Percentiles rank a stretch among this genome's conserved stretches.
Conservation (phyloP, 2,113 vertebrate species). For the Gobio gobio region DNA sequence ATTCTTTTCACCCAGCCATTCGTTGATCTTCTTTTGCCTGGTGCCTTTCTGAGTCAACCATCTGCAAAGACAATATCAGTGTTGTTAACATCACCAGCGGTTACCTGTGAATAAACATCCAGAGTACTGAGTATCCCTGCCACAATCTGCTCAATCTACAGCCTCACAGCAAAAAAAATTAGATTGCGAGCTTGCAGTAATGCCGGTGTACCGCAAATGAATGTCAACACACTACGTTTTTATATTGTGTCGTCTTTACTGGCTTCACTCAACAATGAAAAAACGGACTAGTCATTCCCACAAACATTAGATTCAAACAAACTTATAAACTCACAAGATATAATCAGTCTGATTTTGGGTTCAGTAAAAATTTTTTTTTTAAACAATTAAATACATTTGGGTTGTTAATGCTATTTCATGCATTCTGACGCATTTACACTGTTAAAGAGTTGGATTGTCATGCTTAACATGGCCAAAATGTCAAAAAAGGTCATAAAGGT, state of each 20-base stretch:
- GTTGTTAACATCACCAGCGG: neutral
- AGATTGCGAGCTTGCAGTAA: neutral
- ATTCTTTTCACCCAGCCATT: constrained; percentile 92
- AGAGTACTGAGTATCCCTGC: neutral
- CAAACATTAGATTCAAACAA: neutral
- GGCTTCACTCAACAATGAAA: neutral
- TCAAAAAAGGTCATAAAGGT: no score
- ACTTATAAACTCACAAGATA: neutral
- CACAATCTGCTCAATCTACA: neutral
- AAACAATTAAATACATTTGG: no score
- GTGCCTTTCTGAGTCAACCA: constrained; percentile 99
- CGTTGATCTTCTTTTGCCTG: constrained; percentile 94
- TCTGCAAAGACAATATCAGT: constrained; percentile 66
- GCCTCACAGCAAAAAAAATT: neutral
- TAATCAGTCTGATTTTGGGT: neutral
- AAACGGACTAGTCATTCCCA: neutral
- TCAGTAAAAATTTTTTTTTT: neutral
- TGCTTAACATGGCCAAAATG: no score
- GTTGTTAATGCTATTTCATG: no score
- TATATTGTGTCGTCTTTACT: neutral
- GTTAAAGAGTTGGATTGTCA: no score
- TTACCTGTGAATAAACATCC: neutral
- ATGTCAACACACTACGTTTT: neutral
- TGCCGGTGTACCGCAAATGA: neutral
- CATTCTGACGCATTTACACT: no score